phyloP scores from a whole-genome alignment of 2,888 invertebrate species.

The Oegoconia quadripuncta region DNA sequence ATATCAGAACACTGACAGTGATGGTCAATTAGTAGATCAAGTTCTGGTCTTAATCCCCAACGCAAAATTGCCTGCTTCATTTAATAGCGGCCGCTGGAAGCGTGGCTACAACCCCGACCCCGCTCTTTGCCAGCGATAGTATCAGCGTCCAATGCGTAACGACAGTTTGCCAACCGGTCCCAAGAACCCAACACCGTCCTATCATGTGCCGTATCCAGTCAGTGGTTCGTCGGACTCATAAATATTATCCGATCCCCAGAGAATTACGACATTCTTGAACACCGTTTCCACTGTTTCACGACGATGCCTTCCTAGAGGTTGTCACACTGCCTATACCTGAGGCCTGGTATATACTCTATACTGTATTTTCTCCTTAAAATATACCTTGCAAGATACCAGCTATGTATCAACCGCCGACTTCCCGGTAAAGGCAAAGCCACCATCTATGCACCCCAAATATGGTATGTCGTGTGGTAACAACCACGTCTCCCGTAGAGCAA shows the following conservation, averaged over 20 bases:
- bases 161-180: slow-evolving; percentile 3
- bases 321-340: slow-evolving; percentile 2
- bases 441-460: too few species aligned
- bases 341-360: too few species aligned
- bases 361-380: too few species aligned
- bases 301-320: slow-evolving; percentile 3
- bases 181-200: slow-evolving; percentile 7
- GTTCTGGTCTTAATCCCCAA: slow-evolving; percentile 1
- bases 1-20: not conserved
- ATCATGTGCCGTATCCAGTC: slow-evolving; percentile 1
- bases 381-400: too few species aligned
- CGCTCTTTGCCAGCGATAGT: not conserved
- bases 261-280: too few species aligned
- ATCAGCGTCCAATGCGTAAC: slow-evolving; percentile 1
- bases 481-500: too few species aligned
- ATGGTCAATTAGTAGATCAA: slow-evolving; percentile 2
- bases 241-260: too few species aligned
- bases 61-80: slow-evolving; percentile 3
- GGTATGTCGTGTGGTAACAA: too few species aligned
- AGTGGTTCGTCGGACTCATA: not conserved
- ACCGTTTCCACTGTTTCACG: not conserved
- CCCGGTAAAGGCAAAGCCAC: too few species aligned
- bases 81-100: slow-evolving; percentile 5
- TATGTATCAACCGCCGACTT: too few species aligned
- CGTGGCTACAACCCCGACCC: slow-evolving; percentile 6